Evolutionary conservation across 2,888 invertebrate species (phyloP).

Genomic region (Mesorhabditis belari): DNA sequence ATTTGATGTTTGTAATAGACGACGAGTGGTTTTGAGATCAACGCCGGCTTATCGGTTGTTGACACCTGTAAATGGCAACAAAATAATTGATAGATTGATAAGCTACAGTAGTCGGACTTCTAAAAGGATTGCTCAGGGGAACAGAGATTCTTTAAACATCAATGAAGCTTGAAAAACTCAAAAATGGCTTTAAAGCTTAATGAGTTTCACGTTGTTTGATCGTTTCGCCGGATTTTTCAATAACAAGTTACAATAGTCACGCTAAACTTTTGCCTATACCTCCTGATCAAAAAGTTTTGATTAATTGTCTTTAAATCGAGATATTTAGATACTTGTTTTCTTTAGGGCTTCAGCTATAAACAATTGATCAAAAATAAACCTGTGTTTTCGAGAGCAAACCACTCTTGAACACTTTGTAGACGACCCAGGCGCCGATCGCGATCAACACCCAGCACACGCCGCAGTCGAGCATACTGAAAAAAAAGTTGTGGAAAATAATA

Average conservation of each 20-base stretch:
- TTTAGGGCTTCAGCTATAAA: too few species aligned
- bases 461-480: too few species aligned
- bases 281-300: too few species aligned
- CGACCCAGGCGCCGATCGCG: background rate
- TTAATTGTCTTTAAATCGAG: too few species aligned
- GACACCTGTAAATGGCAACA: conserved; percentile 9
- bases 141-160: background rate
- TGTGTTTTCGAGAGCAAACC: background rate
- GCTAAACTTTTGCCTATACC: too few species aligned
- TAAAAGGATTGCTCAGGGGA: too few species aligned
- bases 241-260: background rate
- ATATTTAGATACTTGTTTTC: too few species aligned
- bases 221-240: background rate
- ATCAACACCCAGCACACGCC: background rate
- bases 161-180: background rate
- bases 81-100: conserved; percentile 1
- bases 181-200: background rate
- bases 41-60: conserved; percentile 12
- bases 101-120: conserved; percentile 4
- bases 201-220: background rate
- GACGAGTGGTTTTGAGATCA: conserved; percentile 20
- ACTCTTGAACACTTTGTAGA: background rate
- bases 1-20: conserved; percentile 42
- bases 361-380: background rate
- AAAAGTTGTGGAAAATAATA: too few species aligned